Evolutionary conservation across 2,888 invertebrate species (phyloP), one percentile per base, ranked within the genome.

Genomic region (Hirtodrosophila alboralis): DNA sequence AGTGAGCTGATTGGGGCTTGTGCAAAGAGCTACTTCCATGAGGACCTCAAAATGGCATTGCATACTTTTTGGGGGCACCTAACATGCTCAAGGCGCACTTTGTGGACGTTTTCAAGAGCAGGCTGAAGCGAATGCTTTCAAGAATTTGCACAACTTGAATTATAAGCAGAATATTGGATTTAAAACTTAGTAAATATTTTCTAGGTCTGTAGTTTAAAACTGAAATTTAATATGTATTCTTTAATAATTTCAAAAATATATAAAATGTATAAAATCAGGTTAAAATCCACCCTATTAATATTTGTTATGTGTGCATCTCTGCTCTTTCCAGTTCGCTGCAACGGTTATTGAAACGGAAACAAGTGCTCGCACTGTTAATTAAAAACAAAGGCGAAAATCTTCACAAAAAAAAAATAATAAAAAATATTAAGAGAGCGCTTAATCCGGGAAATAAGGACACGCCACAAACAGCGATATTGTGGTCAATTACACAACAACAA

Each of bases 401-500:
- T 31, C 13, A 31, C n/a, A 51, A 43, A 37, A 44, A 40, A 60
- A 40, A 56, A 12, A 23, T n/a, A 16, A 36, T 23, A 33, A 4
- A 31, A 18, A 18, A 18, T 18, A 18, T 5, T 10, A 49, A 51
- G 27, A 45, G 48, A 10, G 13, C 43, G 51, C 28, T 40, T 12
- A 45, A 63, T 34, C 23, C 36, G 28, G 14, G 53, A 65, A 67
- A 34, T 51, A 49, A 60, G 72, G 66, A 12, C 59, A 68, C 67
- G 66, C 74, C 74, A 73, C 77, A 69, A 71, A 79, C 75, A 73
- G 61, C 58, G 62, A 63, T 75, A 70, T 56, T 71, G 78, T 64
- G 78, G 72, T 78, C 65, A 75, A 78, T 77, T 69, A 60, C 33
- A 57, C 65, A 54, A 45, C 47, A 48, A 43, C 34, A 43, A 18